phyloP scores from a whole-genome alignment of 2,797 vertebrate species.

The Cirrhinus mrigala region DNA sequence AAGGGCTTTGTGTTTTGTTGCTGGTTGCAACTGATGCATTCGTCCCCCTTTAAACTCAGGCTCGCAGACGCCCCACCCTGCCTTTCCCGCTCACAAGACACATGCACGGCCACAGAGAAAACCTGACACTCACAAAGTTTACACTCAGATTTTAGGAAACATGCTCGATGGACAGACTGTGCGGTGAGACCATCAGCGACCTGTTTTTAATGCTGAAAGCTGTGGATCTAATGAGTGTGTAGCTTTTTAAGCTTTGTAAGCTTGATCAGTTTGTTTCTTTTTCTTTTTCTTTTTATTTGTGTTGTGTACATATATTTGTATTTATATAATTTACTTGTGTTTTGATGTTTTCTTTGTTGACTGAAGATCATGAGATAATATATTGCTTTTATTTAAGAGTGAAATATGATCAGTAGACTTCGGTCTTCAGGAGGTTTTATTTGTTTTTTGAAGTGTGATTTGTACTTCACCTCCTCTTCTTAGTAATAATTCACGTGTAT shows the following conservation, averaged over 20 bases:
- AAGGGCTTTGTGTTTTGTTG: neutral
- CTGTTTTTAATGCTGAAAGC: slow-evolving; percentile 40
- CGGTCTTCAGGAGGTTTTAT: slow-evolving; percentile 26
- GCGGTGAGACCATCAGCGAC: slow-evolving; percentile 23
- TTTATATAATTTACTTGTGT: slow-evolving; percentile 49
- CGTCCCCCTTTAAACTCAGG: slow-evolving; percentile 23
- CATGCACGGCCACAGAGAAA: slow-evolving; percentile 39
- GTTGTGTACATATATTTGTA: slow-evolving; percentile 46
- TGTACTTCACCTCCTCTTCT: slow-evolving; percentile 36
- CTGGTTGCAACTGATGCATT: neutral
- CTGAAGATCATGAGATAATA: slow-evolving; percentile 53
- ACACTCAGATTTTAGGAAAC: slow-evolving; percentile 35
- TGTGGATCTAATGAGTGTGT: slow-evolving; percentile 42
- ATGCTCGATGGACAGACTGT: slow-evolving; percentile 31
- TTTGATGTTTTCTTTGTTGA: slow-evolving; percentile 23
- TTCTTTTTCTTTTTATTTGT: slow-evolving; percentile 27
- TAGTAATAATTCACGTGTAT: slow-evolving; percentile 54
- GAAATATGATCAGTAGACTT: slow-evolving; percentile 33
- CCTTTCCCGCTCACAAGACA: slow-evolving; percentile 3
- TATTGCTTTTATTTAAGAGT: slow-evolving; percentile 67
- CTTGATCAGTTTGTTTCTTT: slow-evolving; percentile 27
- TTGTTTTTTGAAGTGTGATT: slow-evolving; percentile 51
- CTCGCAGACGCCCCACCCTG: slow-evolving; percentile 31
- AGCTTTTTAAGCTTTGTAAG: slow-evolving; percentile 46
- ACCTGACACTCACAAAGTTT: slow-evolving; percentile 40